These are phyloP conservation scores for Arenaria interpres DNA, from an alignment of 2,113 vertebrate species.

Conservation along the genomic window DNA sequence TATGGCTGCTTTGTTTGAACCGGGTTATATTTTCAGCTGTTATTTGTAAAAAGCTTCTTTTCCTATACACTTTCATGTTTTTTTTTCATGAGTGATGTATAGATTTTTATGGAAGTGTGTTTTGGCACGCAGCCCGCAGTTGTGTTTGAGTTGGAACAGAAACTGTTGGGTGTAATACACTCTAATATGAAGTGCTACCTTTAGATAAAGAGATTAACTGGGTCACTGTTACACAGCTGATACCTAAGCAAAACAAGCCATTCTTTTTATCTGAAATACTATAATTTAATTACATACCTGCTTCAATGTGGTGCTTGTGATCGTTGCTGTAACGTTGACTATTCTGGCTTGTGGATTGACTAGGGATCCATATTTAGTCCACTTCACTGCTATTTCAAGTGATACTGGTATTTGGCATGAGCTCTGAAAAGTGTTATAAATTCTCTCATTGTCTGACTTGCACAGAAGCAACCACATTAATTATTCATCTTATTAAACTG, in stretches of 20 bases:
- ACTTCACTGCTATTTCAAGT: slow-evolving; percentile 84
- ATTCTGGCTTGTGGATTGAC: slow-evolving; percentile 90
- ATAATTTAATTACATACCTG: slow-evolving; percentile 57
- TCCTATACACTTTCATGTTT: not conserved
- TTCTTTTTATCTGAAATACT: not conserved
- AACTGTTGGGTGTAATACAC: not conserved
- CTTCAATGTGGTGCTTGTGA: slow-evolving; percentile 42
- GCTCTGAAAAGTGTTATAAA: slow-evolving; percentile 43
- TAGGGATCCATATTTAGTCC: slow-evolving; percentile 91
- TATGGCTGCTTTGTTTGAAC: not conserved
- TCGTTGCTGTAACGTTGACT: slow-evolving; percentile 78
- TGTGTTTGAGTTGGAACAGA: not conserved
- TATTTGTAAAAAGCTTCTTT: not conserved
- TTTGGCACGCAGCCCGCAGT: not conserved
- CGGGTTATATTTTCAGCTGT: not conserved
- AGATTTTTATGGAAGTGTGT: not conserved
- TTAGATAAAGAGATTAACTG: not conserved
- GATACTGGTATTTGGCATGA: slow-evolving; percentile 86
- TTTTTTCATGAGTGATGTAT: not conserved
- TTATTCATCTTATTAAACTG: not conserved
- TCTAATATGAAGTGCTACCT: not conserved
- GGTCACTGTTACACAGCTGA: not conserved
- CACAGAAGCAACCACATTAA: not conserved
- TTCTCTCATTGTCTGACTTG: not conserved
- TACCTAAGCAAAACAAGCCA: not conserved